phyloP scores from a whole-genome alignment of 2,888 invertebrate species.

The Schrankia costaestrigalis region DNA sequence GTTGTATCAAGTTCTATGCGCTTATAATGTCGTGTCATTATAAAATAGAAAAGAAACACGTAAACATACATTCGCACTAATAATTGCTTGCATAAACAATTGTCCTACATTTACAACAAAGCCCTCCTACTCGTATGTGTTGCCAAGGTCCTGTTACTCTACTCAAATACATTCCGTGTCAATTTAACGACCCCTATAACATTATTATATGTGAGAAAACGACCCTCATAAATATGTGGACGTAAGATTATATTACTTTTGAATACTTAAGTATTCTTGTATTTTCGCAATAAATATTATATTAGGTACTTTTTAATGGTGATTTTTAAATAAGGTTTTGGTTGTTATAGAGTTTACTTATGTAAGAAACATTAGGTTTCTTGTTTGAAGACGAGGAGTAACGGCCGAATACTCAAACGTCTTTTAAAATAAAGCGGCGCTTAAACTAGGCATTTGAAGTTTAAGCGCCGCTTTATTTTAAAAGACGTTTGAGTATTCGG shows the following conservation, averaged over 20 bases:
- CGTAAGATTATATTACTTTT: neutral
- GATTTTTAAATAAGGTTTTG: too few species aligned
- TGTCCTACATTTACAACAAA: slow-evolving; percentile 12
- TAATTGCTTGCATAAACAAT: slow-evolving; percentile 1
- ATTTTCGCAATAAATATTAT: neutral
- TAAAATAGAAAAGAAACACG: neutral
- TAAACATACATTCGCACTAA: too few species aligned
- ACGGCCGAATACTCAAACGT: too few species aligned
- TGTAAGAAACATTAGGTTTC: too few species aligned
- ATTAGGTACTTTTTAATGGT: neutral
- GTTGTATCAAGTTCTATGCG: too few species aligned
- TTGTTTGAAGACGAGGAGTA: too few species aligned
- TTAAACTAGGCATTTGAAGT: too few species aligned
- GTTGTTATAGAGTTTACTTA: too few species aligned
- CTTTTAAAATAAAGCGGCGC: too few species aligned
- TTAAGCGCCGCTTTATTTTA: too few species aligned
- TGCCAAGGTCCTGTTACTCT: slow-evolving; percentile 21
- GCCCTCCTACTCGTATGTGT: slow-evolving; percentile 7
- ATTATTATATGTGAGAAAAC: slow-evolving; percentile 35
- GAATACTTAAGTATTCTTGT: neutral
- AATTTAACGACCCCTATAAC: slow-evolving; percentile 36
- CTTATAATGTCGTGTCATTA: neutral
- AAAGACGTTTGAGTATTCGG: too few species aligned
- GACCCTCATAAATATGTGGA: slow-evolving; percentile 7
- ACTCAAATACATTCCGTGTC: slow-evolving; percentile 14